Base-by-base conservation (phyloP, 2,888 invertebrate species). In the Hirudinaria manillensis region DNA sequence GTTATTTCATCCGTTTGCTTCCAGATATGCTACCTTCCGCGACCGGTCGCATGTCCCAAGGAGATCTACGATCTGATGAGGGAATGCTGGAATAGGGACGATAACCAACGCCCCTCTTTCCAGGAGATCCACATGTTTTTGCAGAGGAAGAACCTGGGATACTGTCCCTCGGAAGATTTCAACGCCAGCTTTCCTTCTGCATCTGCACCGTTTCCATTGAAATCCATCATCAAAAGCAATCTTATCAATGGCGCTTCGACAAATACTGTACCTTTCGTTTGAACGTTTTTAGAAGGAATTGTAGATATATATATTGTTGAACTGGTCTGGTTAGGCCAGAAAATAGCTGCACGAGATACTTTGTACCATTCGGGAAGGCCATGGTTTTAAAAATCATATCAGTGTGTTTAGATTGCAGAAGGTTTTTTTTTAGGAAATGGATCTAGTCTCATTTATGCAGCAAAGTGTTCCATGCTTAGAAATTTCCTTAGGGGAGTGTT, bases 51-150 rank as follows among this genome's bases (percentile, higher is more conserved):
- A 77, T 93, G 93, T 85, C 91, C 93, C 55, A 89, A 91, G 79
- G 93, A 94, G 85, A 91, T 94, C 78, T 93, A 92, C 87, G 93
- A 93, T 85, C 89, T 94, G 81, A 93, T 94, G 92, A 90, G 90
- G 81, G 93, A 93, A 86, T 94, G 94, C 86, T 94, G 94, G 93
- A 91, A 91, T 81, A 88, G 92, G 75, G 90, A 91, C 81, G 91
- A 92, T 71, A 88, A 89, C 75, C 91, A 92, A 81, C 88, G 94
- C 61, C 94, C 94, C 0, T 89, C 91, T 77, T 94, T 94, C 87
- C 89, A 91, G 82, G 93, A 94, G 86, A 91, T 94, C 76, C 92
- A 93, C 84, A 89, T 92, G 82, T 94, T 92, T 86, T 88, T 94
- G 80, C 91, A 83, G 78, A 80, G 84, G 45, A 84, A 84, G 78